Base-by-base conservation (phyloP, 2,888 invertebrate genomes). In the Mylabris sibirica region DNA sequence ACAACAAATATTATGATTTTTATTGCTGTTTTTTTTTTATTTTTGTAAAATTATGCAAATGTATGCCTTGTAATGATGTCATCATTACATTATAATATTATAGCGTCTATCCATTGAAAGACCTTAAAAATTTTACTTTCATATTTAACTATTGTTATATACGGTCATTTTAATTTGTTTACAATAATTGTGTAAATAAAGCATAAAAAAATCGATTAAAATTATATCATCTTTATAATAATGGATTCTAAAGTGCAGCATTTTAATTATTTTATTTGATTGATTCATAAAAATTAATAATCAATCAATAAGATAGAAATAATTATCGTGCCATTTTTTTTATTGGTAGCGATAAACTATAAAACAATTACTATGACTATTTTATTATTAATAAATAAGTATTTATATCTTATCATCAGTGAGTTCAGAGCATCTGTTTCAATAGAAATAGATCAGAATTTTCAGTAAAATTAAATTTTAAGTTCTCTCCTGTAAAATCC, bases 21-120 rank as follows among this genome's bases (percentile, higher is more conserved):
- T 22, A 12, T 22, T 17, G 6, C 17, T 44, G 12, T 44, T 20
- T 41, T n/a, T n/a, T n/a, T n/a, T n/a, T n/a, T n/a, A n/a, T n/a
- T n/a, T 41, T 8, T 12, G 49, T 12, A 53, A 53, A 53, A 53
- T 22, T 53, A 53, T 53, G 53, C 22, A 53, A 53, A 53, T 53
- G 22, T 53, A 53, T 53, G 9, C 53, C 11, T 53, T 22, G 11
- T 22, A 22, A 53, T 53, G 53, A 53, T 53, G 22, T 53, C 53
- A 53, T 12, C 22, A 53, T 53, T 49, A 49, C 53, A 20, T 49
- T 49, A 20, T 6, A 49, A 17, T 17, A 17, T 20, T n/a, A n/a
- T n/a, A n/a, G n/a, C n/a, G n/a, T n/a, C n/a, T n/a, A n/a, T n/a
- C n/a, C n/a, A n/a, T n/a, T n/a, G n/a, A 17, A 20, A 49, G 49